Evolutionary conservation across 1,140 invertebrate genomes (phyloP), one percentile per base, ranked within the genome.

Genomic region (Bombus fervidus): DNA sequence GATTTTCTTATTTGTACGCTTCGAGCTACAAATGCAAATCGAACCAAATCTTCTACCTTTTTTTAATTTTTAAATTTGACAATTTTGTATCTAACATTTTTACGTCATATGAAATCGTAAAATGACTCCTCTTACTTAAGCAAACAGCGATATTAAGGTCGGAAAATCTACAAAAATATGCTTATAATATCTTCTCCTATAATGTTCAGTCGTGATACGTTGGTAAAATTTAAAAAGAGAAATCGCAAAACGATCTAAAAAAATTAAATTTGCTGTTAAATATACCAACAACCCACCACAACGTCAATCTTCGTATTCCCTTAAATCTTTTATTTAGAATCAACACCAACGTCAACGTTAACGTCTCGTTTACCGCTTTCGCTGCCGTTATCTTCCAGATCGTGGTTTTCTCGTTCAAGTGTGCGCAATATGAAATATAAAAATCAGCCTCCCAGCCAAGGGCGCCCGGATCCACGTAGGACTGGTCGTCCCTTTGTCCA

Each of bases 401-500:
- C 22, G 47, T 68, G 9, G 15, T n/a, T 31, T 78, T 77, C 73
- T 62, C 72, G 39, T 22, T 28, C 64, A 34, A 28, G 28, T 31
- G 28, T 15, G 1, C 72, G 39, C 41, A 72, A 69, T 43, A 71
- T 75, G 76, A 86, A 86, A 83, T 86, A 86, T 83, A 86, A 81
- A 73, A 86, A 76, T 87, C 64, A 69, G 85, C 79, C 57, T 78
- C 64, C 18, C 47, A 69, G 77, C 83, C 83, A 77, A 76, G 66
- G 88, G 80, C 79, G 34, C 37, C 59, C 31, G 59, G 71, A 64
- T 83, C 87, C 78, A 73, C 76, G 86, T 81, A 87, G 88, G 85
- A 91, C 91, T 86, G 91, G 90, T 87, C 85, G 84, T 91, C 86
- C 72, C 81, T 87, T 87, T 87, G 86, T 87, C 83, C 85, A 86